Evolutionary conservation across 2,113 vertebrate genomes (phyloP), one percentile per base, ranked within the genome.

Genomic region (Cyphomyrus discorhynchus): DNA sequence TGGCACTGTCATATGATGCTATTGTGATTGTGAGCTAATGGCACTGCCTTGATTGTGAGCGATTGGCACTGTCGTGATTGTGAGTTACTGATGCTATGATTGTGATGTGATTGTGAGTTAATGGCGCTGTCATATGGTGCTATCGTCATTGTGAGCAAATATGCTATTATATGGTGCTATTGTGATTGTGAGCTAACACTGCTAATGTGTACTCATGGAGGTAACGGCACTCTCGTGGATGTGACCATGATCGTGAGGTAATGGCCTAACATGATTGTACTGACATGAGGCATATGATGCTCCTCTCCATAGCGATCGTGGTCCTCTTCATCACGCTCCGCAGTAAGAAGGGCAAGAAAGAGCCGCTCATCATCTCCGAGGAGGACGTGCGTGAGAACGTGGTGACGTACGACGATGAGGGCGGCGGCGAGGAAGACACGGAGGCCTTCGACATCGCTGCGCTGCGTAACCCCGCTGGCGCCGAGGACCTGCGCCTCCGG

Each of bases 381-480:
- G 98, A 99, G 93, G 98, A 99, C 0, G 95, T 99, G 9, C 92
- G 98, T 46, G 98, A 99, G 95, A 99, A 99, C 0, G 97, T 99
- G 90, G 98, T 99, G 87, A 98, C 98, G 0, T 98, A 98, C 0
- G 97, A 98, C 2, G 97, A 98, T 0, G 97, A 98, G 85, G 97
- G 97, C 0, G 97, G 97, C 0, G 97, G 97, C 0, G 97, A 98
- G 91, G 97, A 97, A 89, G 97, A 98, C 92, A 98, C 97, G 0
- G 97, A 98, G 91, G 97, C 97, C 13, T 98, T 98, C 89, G 97
- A 99, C 94, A 99, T 99, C 92, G 96, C 96, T 0, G 98, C 98
- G 1, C 93, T 99, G 39, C 94, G 98, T 24, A 98, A 99, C 90
- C 98, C 98, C 0, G 96, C 97, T 0, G 98, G 96, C 0, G 98